Evolutionary conservation across 2,797 vertebrate genomes (phyloP), one percentile per base, ranked within the genome.

Genomic region (Protosalanx chinensis): DNA sequence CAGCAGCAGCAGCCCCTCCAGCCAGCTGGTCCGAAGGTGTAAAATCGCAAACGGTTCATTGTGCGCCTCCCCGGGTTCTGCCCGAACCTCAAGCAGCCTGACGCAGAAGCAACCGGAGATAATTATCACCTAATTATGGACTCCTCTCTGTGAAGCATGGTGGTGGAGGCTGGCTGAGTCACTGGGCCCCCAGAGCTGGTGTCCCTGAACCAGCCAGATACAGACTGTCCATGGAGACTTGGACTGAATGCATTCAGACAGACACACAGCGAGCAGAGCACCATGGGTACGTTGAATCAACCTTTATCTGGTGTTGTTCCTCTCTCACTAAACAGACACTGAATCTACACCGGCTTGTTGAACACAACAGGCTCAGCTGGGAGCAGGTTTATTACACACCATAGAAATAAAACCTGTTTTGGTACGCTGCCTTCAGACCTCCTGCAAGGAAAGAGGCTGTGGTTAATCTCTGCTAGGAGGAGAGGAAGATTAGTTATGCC

Each of bases 81-180:
- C 81, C 77, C 82, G 79, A 70, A 76, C 66, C 81, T 75, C 85
- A 83, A 84, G 84, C 86, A 79, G 76, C 79, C 68, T 78, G 86
- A 85, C 87, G 87, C 83, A 83, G 81, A 79, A 46, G 78, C 82
- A 88, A 89, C 83, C 71, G 81, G 85, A 84, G 84, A 89, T 87
- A 88, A 90, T 88, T 84, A 90, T 82, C 85, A 76, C 85, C 88
- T 90, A 91, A 91, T 91, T 90, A 89, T 90, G 90, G 89, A 81
- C 81, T 84, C 74, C 80, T 78, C 78, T 88, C 84, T 80, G 84
- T 84, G 86, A 88, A 82, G 86, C 81, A 86, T 84, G 83, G 79
- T 76, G 84, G 81, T 72, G 70, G 82, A 53, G 67, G 32, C 33
- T 59, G 67, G 84, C 78, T 87, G 87, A 84, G 65, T 88, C 84